Conservation (phyloP, 2,888 invertebrate genomes). For the Lasioglossum oenotherae region DNA sequence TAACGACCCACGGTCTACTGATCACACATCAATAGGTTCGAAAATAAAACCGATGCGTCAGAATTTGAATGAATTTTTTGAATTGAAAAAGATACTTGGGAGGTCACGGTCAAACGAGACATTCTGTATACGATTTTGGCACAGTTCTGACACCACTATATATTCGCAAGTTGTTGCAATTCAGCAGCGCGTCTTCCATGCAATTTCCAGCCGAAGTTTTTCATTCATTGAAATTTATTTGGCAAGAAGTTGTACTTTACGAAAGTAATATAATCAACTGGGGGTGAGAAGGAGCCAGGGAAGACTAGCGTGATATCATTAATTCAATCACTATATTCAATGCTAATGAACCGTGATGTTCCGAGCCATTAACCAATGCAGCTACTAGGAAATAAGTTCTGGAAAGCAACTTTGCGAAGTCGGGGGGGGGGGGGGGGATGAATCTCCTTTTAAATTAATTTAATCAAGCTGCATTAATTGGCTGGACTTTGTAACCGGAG, state of each 20-base stretch:
- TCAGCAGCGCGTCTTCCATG: background rate
- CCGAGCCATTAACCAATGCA: constrained; percentile 10
- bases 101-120: background rate
- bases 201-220: background rate
- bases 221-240: background rate
- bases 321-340: constrained; percentile 1
- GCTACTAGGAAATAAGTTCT: background rate
- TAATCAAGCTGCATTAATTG: background rate
- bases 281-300: background rate
- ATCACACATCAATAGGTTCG: too few species aligned
- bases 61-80: too few species aligned
- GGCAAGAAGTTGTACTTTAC: background rate
- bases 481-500: background rate
- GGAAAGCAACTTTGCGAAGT: background rate
- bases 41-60: too few species aligned
- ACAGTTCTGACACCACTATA: background rate
- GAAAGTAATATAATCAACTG: background rate
- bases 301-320: background rate
- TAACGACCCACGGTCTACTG: too few species aligned
- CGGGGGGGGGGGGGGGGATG: background rate
- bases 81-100: background rate
- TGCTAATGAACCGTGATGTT: constrained; percentile 8
- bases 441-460: background rate
- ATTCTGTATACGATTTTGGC: background rate
- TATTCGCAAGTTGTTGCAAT: background rate